Percentiles rank a stretch among this genome's conserved stretches.
Conservation (phyloP, 2,888 invertebrate genomes). For the Oscheius sp. region DNA sequence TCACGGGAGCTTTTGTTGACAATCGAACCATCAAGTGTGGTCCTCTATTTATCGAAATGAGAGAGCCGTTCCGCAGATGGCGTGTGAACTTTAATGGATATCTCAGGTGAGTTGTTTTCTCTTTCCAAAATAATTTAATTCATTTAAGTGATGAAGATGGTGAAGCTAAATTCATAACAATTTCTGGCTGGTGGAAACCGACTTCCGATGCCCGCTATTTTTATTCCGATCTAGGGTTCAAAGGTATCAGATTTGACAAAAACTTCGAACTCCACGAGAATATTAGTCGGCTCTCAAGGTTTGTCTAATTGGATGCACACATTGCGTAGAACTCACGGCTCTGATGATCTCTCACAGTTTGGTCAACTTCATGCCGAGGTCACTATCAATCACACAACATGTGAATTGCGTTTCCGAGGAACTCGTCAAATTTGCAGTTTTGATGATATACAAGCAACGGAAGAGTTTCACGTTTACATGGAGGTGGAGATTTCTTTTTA, state of each 20-base stretch:
- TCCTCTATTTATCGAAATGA: conserved; percentile 47
- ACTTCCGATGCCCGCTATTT: conserved; percentile 46
- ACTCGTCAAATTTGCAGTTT: neutral
- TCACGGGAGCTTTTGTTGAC: conserved; percentile 5
- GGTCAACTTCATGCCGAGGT: conserved; percentile 10
- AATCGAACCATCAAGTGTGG: conserved; percentile 35
- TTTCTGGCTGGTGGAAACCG: conserved; percentile 56
- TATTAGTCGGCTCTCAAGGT: conserved; percentile 27
- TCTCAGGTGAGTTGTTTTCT: conserved; percentile 35
- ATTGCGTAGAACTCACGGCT: neutral
- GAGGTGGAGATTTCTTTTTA: conserved; percentile 4
- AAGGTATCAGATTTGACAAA: neutral
- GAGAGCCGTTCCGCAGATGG: conserved; percentile 58
- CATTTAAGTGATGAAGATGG: conserved; percentile 26
- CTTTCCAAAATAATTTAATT: neutral
- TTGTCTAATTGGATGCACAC: neutral
- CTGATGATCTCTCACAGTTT: conserved; percentile 17
- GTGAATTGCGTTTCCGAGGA: conserved; percentile 9
- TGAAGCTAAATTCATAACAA: conserved; percentile 30
- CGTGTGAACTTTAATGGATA: conserved; percentile 54
- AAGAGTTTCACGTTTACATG: conserved; percentile 28
- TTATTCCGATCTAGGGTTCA: conserved; percentile 36
- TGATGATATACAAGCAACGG: neutral
- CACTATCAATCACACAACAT: neutral
- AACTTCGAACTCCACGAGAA: conserved; percentile 26